Evolutionary conservation across 2,888 invertebrate genomes (phyloP).

Genomic region (Agrochola circellaris): DNA sequence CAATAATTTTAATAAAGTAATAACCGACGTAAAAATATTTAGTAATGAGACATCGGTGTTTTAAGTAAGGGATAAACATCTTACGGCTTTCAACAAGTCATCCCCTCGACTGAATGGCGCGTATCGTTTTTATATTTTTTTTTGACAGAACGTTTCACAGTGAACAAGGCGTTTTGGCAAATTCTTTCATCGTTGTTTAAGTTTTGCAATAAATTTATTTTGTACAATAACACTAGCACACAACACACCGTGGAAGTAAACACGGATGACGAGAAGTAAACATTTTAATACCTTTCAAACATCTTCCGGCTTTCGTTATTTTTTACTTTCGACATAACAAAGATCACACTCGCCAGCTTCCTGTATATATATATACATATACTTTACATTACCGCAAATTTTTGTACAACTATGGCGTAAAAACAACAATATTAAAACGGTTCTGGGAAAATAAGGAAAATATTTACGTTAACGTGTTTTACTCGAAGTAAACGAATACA

Average conservation of each 20-base stretch:
- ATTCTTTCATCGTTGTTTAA: conserved; percentile 60
- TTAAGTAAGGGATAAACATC: conserved; percentile 47
- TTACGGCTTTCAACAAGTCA: conserved; percentile 52
- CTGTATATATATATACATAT: too few relatives aligned
- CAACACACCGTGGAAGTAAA: conserved; percentile 44
- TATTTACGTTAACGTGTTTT: conserved; percentile 51
- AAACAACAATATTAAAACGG: conserved; percentile 37
- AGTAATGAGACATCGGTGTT: conserved; percentile 42
- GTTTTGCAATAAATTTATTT: conserved; percentile 59
- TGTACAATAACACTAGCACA: conserved; percentile 53
- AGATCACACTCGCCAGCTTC: conserved; percentile 47
- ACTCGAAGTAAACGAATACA: conserved; percentile 20
- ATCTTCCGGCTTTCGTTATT: conserved; percentile 38
- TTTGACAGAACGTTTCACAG: conserved; percentile 44
- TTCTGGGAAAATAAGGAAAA: conserved; percentile 47
- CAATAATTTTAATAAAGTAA: conserved; percentile 47
- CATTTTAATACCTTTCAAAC: conserved; percentile 56
- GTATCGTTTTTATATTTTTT: conserved; percentile 34
- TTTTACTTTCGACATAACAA: conserved; percentile 62
- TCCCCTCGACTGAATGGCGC: conserved; percentile 32
- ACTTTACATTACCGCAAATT: conserved; percentile 31
- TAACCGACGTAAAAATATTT: conserved; percentile 49
- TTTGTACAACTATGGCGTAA: conserved; percentile 46
- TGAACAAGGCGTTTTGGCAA: conserved; percentile 53
- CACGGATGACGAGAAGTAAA: conserved; percentile 56